A percentile compares a stretch with the other conserved stretches of the same genome.
These are phyloP conservation scores for Phoeniculus purpureus DNA, from an alignment of 2,797 vertebrate genomes.

Conservation along the genomic window DNA sequence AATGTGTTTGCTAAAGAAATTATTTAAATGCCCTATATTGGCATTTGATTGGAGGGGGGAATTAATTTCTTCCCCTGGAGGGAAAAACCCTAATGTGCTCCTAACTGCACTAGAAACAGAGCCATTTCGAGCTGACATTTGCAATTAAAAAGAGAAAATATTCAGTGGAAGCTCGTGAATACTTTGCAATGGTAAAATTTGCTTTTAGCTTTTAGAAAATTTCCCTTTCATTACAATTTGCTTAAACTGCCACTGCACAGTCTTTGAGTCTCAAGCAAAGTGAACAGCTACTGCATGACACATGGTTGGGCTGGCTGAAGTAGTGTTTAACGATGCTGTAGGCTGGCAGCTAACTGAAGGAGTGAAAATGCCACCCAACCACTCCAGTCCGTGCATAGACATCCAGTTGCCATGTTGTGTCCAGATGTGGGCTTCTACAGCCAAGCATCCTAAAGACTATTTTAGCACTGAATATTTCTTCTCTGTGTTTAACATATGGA, in stretches of 20 bases:
- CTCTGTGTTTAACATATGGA: not conserved
- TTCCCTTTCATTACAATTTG: not conserved
- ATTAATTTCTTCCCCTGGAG: constrained; percentile 11
- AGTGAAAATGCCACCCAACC: not conserved
- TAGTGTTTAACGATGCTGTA: not conserved
- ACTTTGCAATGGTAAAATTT: not conserved
- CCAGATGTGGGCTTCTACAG: no score
- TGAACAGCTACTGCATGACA: not conserved
- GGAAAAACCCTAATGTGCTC: not conserved
- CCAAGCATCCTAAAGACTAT: not conserved
- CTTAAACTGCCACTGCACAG: not conserved
- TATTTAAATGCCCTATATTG: constrained; percentile 12
- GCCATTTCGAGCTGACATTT: constrained; percentile 14
- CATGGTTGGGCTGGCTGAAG: not conserved
- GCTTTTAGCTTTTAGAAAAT: not conserved
- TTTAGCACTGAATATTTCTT: not conserved
- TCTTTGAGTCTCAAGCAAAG: not conserved
- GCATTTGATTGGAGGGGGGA: constrained; percentile 16
- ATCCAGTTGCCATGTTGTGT: not conserved
- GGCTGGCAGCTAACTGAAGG: not conserved
- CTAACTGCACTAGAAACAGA: constrained; percentile 1
- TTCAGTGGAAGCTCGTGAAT: constrained; percentile 10
- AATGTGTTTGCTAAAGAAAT: constrained; percentile 18
- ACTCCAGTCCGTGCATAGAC: rapidly evolving
- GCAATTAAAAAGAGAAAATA: constrained; percentile 60